phyloP scores from a whole-genome alignment of 2,888 invertebrate genomes.

The Anoncus sp. region DNA sequence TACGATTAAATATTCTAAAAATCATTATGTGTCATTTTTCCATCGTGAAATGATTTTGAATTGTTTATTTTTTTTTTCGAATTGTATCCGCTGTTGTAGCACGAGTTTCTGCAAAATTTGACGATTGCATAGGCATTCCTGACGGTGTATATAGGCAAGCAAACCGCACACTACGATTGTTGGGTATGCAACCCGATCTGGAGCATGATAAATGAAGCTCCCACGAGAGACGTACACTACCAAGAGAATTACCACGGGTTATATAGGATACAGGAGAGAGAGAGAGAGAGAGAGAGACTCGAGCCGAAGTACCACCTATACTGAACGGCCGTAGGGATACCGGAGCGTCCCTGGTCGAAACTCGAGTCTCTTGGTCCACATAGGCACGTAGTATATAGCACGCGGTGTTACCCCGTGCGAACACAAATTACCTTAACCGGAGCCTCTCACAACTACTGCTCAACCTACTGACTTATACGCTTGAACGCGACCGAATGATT shows the following conservation, averaged over 20 bases:
- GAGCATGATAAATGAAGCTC: slow-evolving; percentile 76
- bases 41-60: background rate
- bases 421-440: slow-evolving; percentile 68
- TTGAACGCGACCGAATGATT: slow-evolving; percentile 61
- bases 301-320: slow-evolving; percentile 39
- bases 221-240: slow-evolving; percentile 53
- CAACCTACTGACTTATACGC: slow-evolving; percentile 61
- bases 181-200: slow-evolving; percentile 73
- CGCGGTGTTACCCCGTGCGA: slow-evolving; percentile 51
- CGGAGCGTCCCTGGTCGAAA: slow-evolving; percentile 61
- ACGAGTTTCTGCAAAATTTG: background rate
- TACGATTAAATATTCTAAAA: too few relatives aligned
- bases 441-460: slow-evolving; percentile 55
- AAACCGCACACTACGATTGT: slow-evolving; percentile 71
- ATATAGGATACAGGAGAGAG: slow-evolving; percentile 51
- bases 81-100: background rate
- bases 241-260: slow-evolving; percentile 45
- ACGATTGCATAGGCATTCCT: slow-evolving; percentile 41
- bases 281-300: slow-evolving; percentile 19
- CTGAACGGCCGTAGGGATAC: slow-evolving; percentile 49
- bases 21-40: too few relatives aligned
- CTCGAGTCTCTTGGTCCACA: slow-evolving; percentile 60
- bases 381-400: slow-evolving; percentile 37
- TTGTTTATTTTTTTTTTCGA: background rate
- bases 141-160: slow-evolving; percentile 44